Percentiles rank a stretch among this genome's conserved stretches.
phyloP scores from a whole-genome alignment of 1,140 invertebrate genomes.

The Drosophila pallidifrons region DNA sequence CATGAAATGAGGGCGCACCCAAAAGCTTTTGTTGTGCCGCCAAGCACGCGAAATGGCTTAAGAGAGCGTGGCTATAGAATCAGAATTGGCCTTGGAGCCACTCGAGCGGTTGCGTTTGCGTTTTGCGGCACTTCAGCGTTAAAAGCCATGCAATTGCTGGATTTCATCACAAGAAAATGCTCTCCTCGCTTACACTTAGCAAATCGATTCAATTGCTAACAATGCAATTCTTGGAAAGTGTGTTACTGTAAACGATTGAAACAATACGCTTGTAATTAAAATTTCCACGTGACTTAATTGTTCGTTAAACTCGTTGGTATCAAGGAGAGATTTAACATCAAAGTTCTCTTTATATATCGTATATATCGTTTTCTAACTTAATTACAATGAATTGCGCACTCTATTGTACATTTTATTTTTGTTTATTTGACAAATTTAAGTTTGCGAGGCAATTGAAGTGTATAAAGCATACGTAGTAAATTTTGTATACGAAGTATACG shows the following conservation, averaged over 20 bases:
- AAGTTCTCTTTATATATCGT: too few relatives aligned
- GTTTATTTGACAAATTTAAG: too few relatives aligned
- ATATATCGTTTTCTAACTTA: too few relatives aligned
- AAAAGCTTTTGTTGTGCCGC: slow-evolving; percentile 36
- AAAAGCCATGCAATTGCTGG: slow-evolving; percentile 17
- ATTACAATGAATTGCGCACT: too few relatives aligned
- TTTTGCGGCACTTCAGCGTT: slow-evolving; percentile 19
- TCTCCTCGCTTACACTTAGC: neutral
- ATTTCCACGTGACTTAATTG: neutral
- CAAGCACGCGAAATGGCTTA: slow-evolving; percentile 21
- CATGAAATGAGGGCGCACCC: slow-evolving; percentile 68
- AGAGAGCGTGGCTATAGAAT: slow-evolving; percentile 26
- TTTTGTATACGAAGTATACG: too few relatives aligned
- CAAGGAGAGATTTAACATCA: too few relatives aligned
- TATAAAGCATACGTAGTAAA: too few relatives aligned
- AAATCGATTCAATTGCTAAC: neutral
- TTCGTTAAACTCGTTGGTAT: neutral
- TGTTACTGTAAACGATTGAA: neutral
- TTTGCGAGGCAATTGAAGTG: too few relatives aligned
- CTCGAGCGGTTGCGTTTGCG: slow-evolving; percentile 27
- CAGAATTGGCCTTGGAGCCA: slow-evolving; percentile 38
- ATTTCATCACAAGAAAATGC: neutral
- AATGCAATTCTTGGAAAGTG: neutral
- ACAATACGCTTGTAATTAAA: neutral
- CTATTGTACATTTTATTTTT: too few relatives aligned